phyloP scores from a whole-genome alignment of 92 coral and sea anemone genomes.

The Metridium senile region DNA sequence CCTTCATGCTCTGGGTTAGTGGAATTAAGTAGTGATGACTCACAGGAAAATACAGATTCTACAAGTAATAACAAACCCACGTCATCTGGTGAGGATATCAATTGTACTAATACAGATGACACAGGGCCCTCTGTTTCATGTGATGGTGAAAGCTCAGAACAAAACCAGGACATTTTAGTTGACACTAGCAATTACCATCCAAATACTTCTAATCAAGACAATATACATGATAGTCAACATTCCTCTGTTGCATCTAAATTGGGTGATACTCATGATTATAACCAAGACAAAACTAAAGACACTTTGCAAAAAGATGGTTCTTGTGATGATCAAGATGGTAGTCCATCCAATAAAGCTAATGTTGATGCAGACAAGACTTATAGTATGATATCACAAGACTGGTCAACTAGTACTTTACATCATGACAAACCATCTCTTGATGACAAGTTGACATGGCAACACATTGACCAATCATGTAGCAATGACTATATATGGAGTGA shows the following conservation, averaged over 20 bases:
- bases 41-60: background rate
- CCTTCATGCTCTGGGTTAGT: conserved; percentile 9
- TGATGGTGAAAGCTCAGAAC: background rate
- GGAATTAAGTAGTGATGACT: background rate
- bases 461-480: conserved; percentile 21
- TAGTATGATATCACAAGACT: background rate
- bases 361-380: background rate
- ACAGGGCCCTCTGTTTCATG: background rate
- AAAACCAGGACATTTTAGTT: background rate
- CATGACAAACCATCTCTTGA: background rate
- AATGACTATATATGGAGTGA: conserved; percentile 29
- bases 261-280: no score
- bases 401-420: background rate
- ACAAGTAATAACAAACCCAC: no score
- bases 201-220: no score
- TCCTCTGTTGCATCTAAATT: no score
- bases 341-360: background rate
- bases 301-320: background rate
- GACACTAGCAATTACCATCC: no score
- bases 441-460: conserved; percentile 36
- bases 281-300: no score
- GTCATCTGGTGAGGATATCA: no score
- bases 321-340: background rate
- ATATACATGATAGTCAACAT: no score
- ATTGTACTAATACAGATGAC: background rate